These are phyloP conservation scores for Allacma fusca DNA, from an alignment of 2,888 invertebrate species.

Conservation along the genomic window DNA sequence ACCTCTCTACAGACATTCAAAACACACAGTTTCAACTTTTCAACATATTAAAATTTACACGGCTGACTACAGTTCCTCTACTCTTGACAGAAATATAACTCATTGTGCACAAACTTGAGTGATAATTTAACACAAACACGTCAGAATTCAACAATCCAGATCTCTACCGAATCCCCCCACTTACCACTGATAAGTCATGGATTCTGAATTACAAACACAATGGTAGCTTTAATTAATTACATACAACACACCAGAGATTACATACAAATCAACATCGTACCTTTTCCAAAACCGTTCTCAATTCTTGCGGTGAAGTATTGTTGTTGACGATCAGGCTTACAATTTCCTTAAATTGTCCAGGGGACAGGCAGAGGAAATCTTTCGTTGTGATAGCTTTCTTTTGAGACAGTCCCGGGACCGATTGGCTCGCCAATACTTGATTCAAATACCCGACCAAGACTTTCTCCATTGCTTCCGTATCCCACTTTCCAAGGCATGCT, in stretches of 20 bases:
- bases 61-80: no score
- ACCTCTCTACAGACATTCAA: neutral
- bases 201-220: no score
- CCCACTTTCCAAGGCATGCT: neutral
- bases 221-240: no score
- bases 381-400: neutral
- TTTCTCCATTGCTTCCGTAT: neutral
- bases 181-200: no score
- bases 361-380: neutral
- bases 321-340: slow-evolving; percentile 9
- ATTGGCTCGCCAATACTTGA: neutral
- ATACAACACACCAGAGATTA: no score
- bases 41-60: neutral
- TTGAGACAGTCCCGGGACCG: neutral
- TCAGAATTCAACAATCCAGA: no score
- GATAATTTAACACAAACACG: no score
- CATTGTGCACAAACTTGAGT: no score
- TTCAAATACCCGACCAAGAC: neutral
- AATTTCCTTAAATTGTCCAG: neutral
- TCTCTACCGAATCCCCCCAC: no score
- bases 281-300: neutral
- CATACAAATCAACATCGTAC: no score
- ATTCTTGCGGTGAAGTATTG: neutral
- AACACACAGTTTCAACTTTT: neutral
- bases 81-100: no score